Base-by-base conservation (phyloP, 2,113 vertebrate species). In the Sinocyclocheilus rhinocerous region DNA sequence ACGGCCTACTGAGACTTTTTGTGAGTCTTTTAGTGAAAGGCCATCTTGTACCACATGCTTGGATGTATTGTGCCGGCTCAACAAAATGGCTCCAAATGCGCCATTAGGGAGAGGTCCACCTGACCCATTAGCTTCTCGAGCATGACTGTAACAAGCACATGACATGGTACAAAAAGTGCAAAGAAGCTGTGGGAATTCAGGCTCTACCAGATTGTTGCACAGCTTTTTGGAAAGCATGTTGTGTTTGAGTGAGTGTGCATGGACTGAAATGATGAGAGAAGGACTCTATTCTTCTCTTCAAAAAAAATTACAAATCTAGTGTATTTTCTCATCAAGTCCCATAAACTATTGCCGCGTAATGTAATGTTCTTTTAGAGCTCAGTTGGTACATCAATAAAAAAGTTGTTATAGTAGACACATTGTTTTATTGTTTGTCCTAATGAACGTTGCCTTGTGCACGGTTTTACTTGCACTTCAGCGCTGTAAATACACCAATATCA, bases 1-100 rank as follows among this genome's bases (percentile, higher is more conserved):
- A 63, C 9, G 29, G 15, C 61, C 26, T 63, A 26, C 42, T 39
- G n/a, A 67, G 72, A 42, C 33, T 50, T 79, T 52, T 29, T 9
- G 11, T 76, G 55, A 55, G 67, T 9, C 55, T 50, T 36, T 84
- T 15, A 55, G 26, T 52, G 33, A 78, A 85, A 77, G 84, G 55
- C 48, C 72, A 76, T 65, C 76, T 65, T 42, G 26, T 67, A 48
- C 36, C 50, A 48, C 76, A 63, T 33, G 59, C 16, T 70, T 61
- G 22, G 50, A 45, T 81, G 16, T 22, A 59, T 85, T 81, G 24
- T 50, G 20, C 76, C 20, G 39, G 42, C 29, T 84, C 50, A 82
- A 39, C 73, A 63, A 55, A 79, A 83, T 63, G 52, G 67, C 20
- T 61, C 8, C 15, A 7, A 18, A 84, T 72, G 36, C 20, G n/a